Evolutionary conservation across 2,888 invertebrate genomes (phyloP).

Genomic region (Drosophila acutilabella): DNA sequence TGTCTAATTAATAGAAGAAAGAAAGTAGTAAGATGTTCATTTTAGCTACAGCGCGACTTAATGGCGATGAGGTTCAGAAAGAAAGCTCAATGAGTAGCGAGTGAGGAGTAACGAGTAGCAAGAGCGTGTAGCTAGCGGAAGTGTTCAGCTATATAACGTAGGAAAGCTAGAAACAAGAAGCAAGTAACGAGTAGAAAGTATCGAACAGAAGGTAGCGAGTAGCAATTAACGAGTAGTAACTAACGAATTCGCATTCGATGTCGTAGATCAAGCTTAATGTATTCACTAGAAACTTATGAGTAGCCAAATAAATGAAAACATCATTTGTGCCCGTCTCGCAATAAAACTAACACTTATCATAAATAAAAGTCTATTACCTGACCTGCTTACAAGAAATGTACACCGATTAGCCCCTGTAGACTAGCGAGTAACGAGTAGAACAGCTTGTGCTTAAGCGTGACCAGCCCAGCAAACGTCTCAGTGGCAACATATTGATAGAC

Average conservation of each 20-base stretch:
- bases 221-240: neutral
- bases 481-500: constrained; percentile 85
- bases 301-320: neutral
- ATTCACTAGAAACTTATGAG: neutral
- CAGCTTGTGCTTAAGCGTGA: constrained; percentile 2
- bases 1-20: neutral
- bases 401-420: constrained; percentile 6
- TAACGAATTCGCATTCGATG: too few relatives aligned
- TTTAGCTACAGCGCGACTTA: neutral
- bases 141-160: too few relatives aligned
- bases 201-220: neutral
- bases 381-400: neutral
- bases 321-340: neutral
- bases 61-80: too few relatives aligned
- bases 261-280: neutral
- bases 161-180: too few relatives aligned
- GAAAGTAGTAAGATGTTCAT: neutral
- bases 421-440: constrained; percentile 13
- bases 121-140: neutral
- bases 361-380: constrained; percentile 1
- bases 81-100: too few relatives aligned
- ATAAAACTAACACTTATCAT: constrained; percentile 1
- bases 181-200: neutral
- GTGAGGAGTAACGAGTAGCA: neutral
- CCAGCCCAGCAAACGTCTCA: constrained; percentile 23